phyloP scores from a whole-genome alignment of 2,888 invertebrate species.

The Sycophila texana region DNA sequence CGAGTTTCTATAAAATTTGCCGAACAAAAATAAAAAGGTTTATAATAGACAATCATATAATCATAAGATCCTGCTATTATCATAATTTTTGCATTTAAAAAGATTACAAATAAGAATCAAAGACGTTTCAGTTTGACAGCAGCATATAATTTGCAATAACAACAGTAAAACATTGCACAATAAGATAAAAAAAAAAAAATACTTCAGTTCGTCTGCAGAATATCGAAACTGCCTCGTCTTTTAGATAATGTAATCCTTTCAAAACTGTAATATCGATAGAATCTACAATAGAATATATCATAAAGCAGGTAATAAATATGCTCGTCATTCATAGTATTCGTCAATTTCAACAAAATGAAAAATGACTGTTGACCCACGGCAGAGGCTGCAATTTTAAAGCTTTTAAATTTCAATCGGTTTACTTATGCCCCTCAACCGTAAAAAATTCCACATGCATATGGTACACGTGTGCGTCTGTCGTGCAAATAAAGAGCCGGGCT shows the following conservation, averaged over 20 bases:
- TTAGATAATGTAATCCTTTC: no score
- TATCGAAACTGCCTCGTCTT: no score
- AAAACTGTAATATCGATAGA: no score
- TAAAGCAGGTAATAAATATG: no score
- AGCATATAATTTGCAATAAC: background rate
- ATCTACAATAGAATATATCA: no score
- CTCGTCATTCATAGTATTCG: no score
- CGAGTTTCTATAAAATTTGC: conserved; percentile 41
- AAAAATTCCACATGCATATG: no score
- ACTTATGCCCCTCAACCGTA: no score
- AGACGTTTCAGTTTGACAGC: background rate
- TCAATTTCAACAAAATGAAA: no score
- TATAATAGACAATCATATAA: background rate
- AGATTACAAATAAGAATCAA: background rate
- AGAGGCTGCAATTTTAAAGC: no score
- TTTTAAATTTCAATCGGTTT: no score
- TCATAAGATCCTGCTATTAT: background rate
- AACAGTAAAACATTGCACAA: conserved; percentile 5
- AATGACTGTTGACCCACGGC: no score
- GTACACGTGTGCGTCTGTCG: background rate
- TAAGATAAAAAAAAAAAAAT: background rate
- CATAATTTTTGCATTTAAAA: background rate
- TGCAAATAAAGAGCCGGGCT: conserved; percentile 11
- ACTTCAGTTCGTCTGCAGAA: background rate
- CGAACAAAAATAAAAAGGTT: conserved; percentile 1